Evolutionary conservation across 2,888 invertebrate genomes (phyloP), one percentile per base, ranked within the genome.

Genomic region (Synanthedon myopaeformis): DNA sequence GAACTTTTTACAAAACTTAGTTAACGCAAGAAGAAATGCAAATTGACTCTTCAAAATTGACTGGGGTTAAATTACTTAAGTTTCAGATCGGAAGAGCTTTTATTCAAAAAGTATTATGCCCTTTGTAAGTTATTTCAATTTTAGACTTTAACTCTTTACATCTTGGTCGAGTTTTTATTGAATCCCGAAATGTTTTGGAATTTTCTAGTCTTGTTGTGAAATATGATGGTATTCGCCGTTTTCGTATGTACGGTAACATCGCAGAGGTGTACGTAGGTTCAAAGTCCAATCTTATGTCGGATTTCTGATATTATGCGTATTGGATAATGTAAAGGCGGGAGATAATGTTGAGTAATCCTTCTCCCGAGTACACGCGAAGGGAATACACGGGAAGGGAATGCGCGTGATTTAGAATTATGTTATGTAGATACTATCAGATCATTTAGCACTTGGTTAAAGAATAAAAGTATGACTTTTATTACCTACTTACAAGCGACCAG

Each of bases 11-110:
- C 55, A 60, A 55, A 35, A 62, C 67, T 76, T 68, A 69, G 63
- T 71, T 76, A 74, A 75, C 69, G 66, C 64, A 67, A 66, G 67
- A 69, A 75, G 73, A 76, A 69, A 80, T 82, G 79, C 77, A 83
- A 82, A 82, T 82, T 71, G 69, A 69, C 69, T 65, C 67, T 68
- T 66, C 69, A 61, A 79, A 82, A 80, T 79, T 82, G 76, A 76
- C 72, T 66, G 69, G 72, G 73, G 72, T 76, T 73, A 69, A 72
- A 80, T 67, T 72, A 74, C 71, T 63, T 54, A 66, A 73, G 71
- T 72, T 70, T 64, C 63, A 64, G 70, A 71, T 74, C 61, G 62
- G 50, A 17, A 56, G 41, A 52, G 51, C 55, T 59, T 53, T 49
- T 23, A 42, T 41, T 49, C 52, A 53, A 58, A 66, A 62, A 35